Percentiles rank a stretch among this genome's conserved stretches.
These are phyloP conservation scores for Diachasmimorpha longicaudata DNA, from an alignment of 1,140 invertebrate genomes.

Conservation along the genomic window DNA sequence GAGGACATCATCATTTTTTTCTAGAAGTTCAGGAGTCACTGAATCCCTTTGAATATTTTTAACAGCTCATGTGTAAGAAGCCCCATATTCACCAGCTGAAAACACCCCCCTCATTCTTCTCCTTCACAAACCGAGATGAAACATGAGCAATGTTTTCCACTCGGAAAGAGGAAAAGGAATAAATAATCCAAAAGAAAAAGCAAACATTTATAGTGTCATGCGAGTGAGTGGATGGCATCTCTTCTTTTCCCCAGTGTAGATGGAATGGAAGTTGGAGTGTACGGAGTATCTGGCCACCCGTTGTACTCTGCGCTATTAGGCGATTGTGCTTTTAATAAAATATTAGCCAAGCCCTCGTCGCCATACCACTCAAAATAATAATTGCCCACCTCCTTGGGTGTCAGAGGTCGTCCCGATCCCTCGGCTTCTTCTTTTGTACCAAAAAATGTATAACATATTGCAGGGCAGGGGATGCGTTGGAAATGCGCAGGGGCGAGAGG, in stretches of 20 bases:
- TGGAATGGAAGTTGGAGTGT: background rate
- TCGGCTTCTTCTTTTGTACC: background rate
- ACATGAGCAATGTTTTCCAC: background rate
- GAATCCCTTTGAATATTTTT: no score
- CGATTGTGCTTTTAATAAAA: constrained; percentile 30
- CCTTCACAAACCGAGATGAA: no score
- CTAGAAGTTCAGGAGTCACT: no score
- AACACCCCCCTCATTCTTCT: no score
- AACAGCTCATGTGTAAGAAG: no score
- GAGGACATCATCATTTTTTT: no score
- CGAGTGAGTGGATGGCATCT: constrained; percentile 6
- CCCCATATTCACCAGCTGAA: no score
- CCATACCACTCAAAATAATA: constrained; percentile 30
- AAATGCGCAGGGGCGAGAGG: background rate
- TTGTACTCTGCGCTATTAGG: constrained; percentile 25
- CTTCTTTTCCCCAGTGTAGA: background rate
- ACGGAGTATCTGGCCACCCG: background rate
- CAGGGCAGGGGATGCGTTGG: background rate
- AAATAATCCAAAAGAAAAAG: background rate
- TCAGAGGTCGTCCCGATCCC: background rate
- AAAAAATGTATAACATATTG: background rate
- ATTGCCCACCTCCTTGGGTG: constrained; percentile 13
- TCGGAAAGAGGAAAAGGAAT: background rate
- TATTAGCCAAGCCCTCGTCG: constrained; percentile 16
- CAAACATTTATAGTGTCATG: constrained; percentile 7